Evolutionary conservation across 2,113 vertebrate genomes (phyloP), one percentile per base, ranked within the genome.

Genomic region (Misgurnus anguillicaudatus): DNA sequence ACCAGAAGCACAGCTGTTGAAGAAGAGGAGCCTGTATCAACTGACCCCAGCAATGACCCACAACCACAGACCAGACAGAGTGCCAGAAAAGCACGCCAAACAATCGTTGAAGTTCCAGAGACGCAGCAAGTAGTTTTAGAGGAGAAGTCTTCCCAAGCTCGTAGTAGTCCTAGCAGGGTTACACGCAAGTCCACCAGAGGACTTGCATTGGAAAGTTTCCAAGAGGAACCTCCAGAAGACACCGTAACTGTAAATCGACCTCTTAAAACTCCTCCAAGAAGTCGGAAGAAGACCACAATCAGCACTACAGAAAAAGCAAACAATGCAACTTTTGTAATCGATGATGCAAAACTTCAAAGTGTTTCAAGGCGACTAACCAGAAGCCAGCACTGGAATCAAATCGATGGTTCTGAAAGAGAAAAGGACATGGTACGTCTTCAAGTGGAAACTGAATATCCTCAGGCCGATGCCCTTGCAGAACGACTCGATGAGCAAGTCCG

Each of bases 391-490:
- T 92, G 92, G 90, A 85, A 88, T 67, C 86, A 90, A 36, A 78
- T 82, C 0, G 87, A 88, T 61, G 69, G 57, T 16, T 36, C 21
- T 3, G 77, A 70, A 24, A 72, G 72, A 24, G 85, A 78, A 1
- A 82, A 84, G 1, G 45, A 92, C 7, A 81, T 91, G 77, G 82
- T 88, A 0, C 87, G 90, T 0, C 24, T 91, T 66, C 87, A 90
- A 65, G 87, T 90, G 77, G 83, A 92, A 16, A 86, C 88, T 9
- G 84, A 87, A 64, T 89, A 82, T 0, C 86, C 86, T 0, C 84
- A 91, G 0, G 88, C 89, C 13, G 91, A 92, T 10, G 90, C 91
- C 36, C 86, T 93, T 41, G 86, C 92, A 82, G 89, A 88, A 84
- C 89, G 92, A 57, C 90, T 94, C 0, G 79, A 92, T 24, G 84